A percentile compares a stretch with the other conserved stretches of the same genome.
phyloP scores from a whole-genome alignment of 2,797 vertebrate species.

The Champsocephalus esox region DNA sequence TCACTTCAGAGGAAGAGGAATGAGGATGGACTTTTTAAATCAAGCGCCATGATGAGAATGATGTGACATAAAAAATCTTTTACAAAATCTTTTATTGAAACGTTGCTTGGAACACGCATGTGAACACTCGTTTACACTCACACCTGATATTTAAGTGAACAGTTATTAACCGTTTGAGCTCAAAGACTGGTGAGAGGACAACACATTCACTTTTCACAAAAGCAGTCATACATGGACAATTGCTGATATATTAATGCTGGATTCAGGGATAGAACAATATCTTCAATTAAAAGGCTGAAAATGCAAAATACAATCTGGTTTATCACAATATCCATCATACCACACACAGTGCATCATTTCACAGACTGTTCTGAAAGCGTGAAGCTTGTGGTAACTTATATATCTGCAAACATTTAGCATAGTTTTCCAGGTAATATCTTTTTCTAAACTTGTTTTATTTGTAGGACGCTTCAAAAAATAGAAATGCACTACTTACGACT shows the following conservation, averaged over 20 bases:
- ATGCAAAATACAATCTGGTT: slow-evolving; percentile 43
- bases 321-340: neutral
- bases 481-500: slow-evolving; percentile 51
- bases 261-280: slow-evolving; percentile 35
- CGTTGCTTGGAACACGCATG: slow-evolving; percentile 40
- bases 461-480: slow-evolving; percentile 58
- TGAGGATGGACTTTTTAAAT: slow-evolving; percentile 21
- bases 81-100: slow-evolving; percentile 68
- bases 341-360: slow-evolving; percentile 11
- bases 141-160: slow-evolving; percentile 34
- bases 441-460: slow-evolving; percentile 18
- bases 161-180: slow-evolving; percentile 24
- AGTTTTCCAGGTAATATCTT: slow-evolving; percentile 19
- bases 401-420: slow-evolving; percentile 31
- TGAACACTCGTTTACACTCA: slow-evolving; percentile 18
- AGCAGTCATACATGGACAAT: slow-evolving; percentile 38
- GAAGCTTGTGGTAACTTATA: neutral
- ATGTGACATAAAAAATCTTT: slow-evolving; percentile 34
- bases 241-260: slow-evolving; percentile 18
- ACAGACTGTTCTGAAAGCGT: slow-evolving; percentile 18
- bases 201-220: slow-evolving; percentile 60
- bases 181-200: slow-evolving; percentile 24
- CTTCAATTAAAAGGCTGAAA: slow-evolving; percentile 49
- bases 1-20: slow-evolving; percentile 59
- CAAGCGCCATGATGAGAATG: slow-evolving; percentile 12